Conservation (phyloP, 2,888 invertebrate species). For the Eupithecia exiguata region DNA sequence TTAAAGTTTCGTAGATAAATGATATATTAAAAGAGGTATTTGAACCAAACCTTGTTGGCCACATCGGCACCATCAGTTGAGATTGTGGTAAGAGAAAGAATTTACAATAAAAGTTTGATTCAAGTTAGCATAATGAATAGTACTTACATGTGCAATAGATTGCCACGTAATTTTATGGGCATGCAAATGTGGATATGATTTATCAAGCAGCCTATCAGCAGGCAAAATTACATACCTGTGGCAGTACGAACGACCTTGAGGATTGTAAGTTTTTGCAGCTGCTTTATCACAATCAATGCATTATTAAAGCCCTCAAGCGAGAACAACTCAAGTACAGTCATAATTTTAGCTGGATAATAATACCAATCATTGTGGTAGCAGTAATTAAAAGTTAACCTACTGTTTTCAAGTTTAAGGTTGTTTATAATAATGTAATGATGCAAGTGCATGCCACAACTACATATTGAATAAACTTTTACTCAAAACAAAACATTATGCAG, state of each 20-base stretch:
- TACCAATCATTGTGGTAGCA: neutral
- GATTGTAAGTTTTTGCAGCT: neutral
- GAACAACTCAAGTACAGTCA: neutral
- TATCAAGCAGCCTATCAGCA: neutral
- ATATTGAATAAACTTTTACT: neutral
- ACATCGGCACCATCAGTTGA: no score
- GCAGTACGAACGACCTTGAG: neutral
- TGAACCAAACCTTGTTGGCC: no score
- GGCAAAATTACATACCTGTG: neutral
- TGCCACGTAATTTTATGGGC: neutral
- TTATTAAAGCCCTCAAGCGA: neutral
- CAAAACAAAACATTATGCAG: conserved; percentile 2
- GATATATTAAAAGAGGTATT: no score
- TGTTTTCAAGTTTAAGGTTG: conserved; percentile 7
- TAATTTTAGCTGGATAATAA: conserved; percentile 2
- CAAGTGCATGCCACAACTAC: neutral
- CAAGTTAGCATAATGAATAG: neutral
- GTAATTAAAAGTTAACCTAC: neutral
- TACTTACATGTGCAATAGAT: neutral
- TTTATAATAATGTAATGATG: conserved; percentile 5
- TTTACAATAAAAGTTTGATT: no score
- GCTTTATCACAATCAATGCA: neutral
- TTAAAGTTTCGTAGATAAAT: no score
- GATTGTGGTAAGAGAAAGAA: no score
- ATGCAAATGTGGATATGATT: neutral